These are phyloP conservation scores for Cydia amplana DNA, from an alignment of 1,140 invertebrate genomes.

Conservation along the genomic window DNA sequence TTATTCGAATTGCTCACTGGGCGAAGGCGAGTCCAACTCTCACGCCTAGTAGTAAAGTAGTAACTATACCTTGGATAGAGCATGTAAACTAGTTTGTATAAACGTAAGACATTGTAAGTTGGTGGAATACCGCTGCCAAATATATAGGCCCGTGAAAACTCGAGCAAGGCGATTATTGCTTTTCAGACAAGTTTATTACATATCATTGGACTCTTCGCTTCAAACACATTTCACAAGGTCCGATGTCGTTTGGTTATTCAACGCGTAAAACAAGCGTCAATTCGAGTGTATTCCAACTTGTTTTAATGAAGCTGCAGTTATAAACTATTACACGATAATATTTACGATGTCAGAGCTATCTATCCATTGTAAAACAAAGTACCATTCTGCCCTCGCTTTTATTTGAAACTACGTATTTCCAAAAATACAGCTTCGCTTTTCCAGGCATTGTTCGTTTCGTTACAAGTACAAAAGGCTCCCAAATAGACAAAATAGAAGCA, in stretches of 20 bases:
- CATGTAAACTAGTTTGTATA: background rate
- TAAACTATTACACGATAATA: no score
- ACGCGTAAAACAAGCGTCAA: background rate
- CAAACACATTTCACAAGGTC: background rate
- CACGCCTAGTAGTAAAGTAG: background rate
- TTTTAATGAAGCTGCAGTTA: background rate
- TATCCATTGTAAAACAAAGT: background rate
- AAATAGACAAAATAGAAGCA: background rate
- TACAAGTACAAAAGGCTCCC: background rate
- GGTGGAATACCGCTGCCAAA: background rate
- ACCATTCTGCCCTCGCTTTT: no score
- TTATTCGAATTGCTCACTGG: background rate
- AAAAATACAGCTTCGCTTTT: background rate
- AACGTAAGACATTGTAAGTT: background rate
- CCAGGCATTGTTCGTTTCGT: background rate
- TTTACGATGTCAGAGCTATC: background rate
- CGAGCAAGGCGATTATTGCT: slow-evolving; percentile 20
- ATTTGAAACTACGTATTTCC: background rate
- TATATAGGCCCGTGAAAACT: slow-evolving; percentile 14
- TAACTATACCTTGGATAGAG: background rate
- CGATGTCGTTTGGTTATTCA: background rate
- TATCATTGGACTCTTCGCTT: slow-evolving; percentile 15
- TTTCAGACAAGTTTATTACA: slow-evolving; percentile 1
- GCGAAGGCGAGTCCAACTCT: background rate
- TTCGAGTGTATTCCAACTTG: no score